Evolutionary conservation across 2,888 invertebrate genomes (phyloP), one percentile per base, ranked within the genome.

Genomic region (Prosapia bicincta): DNA sequence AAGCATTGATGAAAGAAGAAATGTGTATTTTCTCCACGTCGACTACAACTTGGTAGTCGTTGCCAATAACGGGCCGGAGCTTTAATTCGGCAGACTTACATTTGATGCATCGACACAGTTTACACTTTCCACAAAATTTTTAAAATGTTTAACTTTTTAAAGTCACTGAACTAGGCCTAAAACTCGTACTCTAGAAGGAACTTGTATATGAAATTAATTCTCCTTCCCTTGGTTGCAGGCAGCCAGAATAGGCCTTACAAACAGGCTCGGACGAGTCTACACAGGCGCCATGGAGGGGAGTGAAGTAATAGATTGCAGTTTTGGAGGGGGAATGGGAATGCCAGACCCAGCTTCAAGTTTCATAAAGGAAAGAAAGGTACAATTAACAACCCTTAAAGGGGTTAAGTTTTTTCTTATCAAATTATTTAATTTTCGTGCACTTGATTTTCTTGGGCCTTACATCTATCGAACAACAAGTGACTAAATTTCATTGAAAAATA

Each of bases 191-290:
- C 69, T 32, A 73, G 71, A 66, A 69, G 66, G 32, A 66, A 66
- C 54, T 20, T 71, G 71, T 66, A 66, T 71, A 65, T 25, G 66
- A 72, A 72, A 72, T 72, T 72, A 26, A 66, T 66, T 72, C 72
- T 66, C 66, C 72, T 74, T 65, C 69, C 43, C 75, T 75, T 74
- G 73, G 70, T 74, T 43, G 74, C 74, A 68, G 66, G 76, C 74
- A 66, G 74, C 76, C 72, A 76, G 76, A 75, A 76, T 76, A 76
- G 76, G 76, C 76, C 25, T 72, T 30, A 23, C 78, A 79, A 79
- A 80, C 80, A 78, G 78, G 76, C 78, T 80, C 76, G 80, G 80
- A 68, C 78, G 78, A 80, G 79, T 80, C 80, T 78, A 80, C 78
- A 78, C 78, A 75, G 66, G 70, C 71, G 54, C 66, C 72, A 75